phyloP scores from a whole-genome alignment of 2,888 invertebrate genomes.

The Polymixis flavicincta region DNA sequence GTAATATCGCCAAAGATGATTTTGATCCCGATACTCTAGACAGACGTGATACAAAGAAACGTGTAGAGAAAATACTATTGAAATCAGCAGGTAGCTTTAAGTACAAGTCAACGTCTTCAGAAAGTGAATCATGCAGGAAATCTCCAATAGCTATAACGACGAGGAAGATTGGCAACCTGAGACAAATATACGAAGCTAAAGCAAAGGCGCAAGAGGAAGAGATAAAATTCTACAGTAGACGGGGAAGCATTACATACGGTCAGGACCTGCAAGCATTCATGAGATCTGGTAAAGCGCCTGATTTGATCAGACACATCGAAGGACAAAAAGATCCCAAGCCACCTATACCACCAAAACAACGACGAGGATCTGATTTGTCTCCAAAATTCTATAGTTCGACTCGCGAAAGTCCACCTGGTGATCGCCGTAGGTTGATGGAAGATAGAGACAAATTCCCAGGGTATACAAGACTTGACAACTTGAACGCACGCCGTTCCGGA shows the following conservation, averaged over 20 bases:
- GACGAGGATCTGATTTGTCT: constrained; percentile 77
- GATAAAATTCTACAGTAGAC: constrained; percentile 79
- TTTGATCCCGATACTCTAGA: constrained; percentile 97
- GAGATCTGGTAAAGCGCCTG: constrained; percentile 79
- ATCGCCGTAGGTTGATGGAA: constrained; percentile 80
- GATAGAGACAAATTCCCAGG: constrained; percentile 83
- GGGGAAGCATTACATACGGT: constrained; percentile 82
- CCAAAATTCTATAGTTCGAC: constrained; percentile 75
- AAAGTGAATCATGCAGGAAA: constrained; percentile 73
- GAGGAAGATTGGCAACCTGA: constrained; percentile 93
- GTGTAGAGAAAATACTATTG: constrained; percentile 90
- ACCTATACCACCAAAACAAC: constrained; percentile 85
- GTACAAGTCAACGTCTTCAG: constrained; percentile 83
- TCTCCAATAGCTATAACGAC: constrained; percentile 85
- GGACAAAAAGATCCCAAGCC: constrained; percentile 80
- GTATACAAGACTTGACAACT: constrained; percentile 80
- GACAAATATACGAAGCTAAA: constrained; percentile 95
- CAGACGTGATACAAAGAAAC: constrained; percentile 86
- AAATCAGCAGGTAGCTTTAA: constrained; percentile 94
- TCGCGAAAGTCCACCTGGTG: constrained; percentile 81
- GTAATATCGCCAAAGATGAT: constrained; percentile 92
- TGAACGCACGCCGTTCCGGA: constrained; percentile 83
- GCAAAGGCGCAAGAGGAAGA: constrained; percentile 85
- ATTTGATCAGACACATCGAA: constrained; percentile 80
- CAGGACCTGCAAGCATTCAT: constrained; percentile 80